A percentile compares a stretch with the other conserved stretches of the same genome.
phyloP scores from a whole-genome alignment of 2,113 vertebrate genomes.

The Saguinus midas region DNA sequence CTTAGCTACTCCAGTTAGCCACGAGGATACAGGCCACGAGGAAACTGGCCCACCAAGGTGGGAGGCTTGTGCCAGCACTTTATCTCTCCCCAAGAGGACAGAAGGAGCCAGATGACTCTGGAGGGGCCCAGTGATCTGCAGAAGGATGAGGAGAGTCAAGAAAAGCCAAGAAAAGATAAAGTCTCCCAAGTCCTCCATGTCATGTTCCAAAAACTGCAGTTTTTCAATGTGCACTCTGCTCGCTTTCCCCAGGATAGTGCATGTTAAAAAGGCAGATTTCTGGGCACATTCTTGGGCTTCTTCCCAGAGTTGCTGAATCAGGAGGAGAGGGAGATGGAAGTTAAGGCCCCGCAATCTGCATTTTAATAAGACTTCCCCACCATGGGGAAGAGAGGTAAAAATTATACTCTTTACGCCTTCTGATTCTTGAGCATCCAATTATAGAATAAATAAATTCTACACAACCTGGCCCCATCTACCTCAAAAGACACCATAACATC shows the following conservation, averaged over 20 bases:
- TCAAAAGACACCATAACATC: neutral
- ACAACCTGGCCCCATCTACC: neutral
- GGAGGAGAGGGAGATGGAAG: no score
- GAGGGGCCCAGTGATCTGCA: neutral
- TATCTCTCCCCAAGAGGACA: neutral
- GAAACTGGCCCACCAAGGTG: no score
- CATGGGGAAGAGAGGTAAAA: no score
- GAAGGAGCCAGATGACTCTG: neutral
- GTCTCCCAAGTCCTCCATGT: neutral
- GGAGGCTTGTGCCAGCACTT: neutral
- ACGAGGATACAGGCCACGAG: neutral
- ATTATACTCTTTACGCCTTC: neutral
- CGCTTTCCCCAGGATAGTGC: neutral
- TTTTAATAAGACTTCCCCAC: neutral
- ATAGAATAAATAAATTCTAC: neutral
- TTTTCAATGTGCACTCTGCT: neutral
- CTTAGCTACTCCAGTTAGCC: no score
- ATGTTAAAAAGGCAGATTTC: neutral
- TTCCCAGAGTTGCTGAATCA: neutral
- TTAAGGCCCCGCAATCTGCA: neutral
- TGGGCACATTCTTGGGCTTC: neutral
- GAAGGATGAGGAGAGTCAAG: neutral
- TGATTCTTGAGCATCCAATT: neutral
- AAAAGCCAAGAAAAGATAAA: neutral
- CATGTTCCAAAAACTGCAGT: neutral